Evolutionary conservation across 2,888 invertebrate species (phyloP).

Genomic region (Marasmarcha lunaedactyla): DNA sequence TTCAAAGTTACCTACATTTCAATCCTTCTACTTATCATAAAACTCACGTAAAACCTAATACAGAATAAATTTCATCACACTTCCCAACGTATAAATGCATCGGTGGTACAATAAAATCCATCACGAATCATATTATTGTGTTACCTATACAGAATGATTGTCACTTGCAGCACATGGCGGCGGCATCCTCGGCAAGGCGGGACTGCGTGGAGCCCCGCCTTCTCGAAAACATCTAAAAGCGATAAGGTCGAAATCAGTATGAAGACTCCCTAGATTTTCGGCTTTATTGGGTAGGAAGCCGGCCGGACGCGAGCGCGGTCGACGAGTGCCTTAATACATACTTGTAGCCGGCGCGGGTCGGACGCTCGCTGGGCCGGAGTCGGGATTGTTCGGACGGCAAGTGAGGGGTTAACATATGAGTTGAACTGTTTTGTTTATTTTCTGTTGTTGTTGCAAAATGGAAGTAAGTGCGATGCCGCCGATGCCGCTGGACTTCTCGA

Average conservation of each 20-base stretch:
- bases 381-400: neutral
- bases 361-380: conserved; percentile 30
- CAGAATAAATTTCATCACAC: conserved; percentile 7
- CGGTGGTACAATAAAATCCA: conserved; percentile 58
- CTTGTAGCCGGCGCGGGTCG: conserved; percentile 48
- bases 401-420: neutral
- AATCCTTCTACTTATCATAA: conserved; percentile 1
- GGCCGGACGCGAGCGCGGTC: conserved; percentile 34
- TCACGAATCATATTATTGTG: conserved; percentile 69
- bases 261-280: conserved; percentile 50
- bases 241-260: conserved; percentile 65
- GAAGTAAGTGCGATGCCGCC: conserved; percentile 73
- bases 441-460: conserved; percentile 36
- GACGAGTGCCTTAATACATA: conserved; percentile 50
- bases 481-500: conserved; percentile 77
- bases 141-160: conserved; percentile 71
- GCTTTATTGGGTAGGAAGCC: conserved; percentile 49
- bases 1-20: neutral
- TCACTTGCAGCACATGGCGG: conserved; percentile 60
- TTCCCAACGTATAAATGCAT: conserved; percentile 38
- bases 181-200: conserved; percentile 41
- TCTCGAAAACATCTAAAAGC: conserved; percentile 29
- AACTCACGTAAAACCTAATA: conserved; percentile 3
- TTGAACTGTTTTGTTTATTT: conserved; percentile 22
- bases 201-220: conserved; percentile 46